A percentile compares a stretch with the other conserved stretches of the same genome.
These are phyloP conservation scores for Potamilus streckersoni DNA, from an alignment of 1,140 invertebrate species.

Conservation along the genomic window DNA sequence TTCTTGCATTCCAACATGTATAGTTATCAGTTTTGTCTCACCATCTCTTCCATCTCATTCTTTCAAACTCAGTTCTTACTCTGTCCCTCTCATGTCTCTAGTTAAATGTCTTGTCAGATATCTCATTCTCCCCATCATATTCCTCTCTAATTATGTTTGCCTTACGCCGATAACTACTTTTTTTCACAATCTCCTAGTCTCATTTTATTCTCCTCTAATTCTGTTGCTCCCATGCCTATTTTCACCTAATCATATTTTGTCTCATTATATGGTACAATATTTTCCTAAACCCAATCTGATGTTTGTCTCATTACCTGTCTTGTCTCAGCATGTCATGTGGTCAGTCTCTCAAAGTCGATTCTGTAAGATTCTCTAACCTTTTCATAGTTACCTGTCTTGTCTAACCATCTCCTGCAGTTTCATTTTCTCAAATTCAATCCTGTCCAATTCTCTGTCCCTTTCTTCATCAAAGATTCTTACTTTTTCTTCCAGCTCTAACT, in stretches of 20 bases:
- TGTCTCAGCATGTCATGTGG: constrained; percentile 63
- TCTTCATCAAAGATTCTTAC: constrained; percentile 59
- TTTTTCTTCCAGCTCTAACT: constrained; percentile 52
- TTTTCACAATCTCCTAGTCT: constrained; percentile 62
- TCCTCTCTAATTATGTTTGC: constrained; percentile 57
- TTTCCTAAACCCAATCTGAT: too few species aligned
- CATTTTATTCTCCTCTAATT: constrained; percentile 61
- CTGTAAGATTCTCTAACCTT: constrained; percentile 54
- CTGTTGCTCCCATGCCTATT: constrained; percentile 42
- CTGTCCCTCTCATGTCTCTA: not conserved
- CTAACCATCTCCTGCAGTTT: constrained; percentile 62
- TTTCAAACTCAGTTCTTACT: constrained; percentile 62
- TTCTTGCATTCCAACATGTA: constrained; percentile 30
- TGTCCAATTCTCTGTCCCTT: constrained; percentile 56
- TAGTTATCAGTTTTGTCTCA: constrained; percentile 58
- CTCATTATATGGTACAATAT: too few species aligned
- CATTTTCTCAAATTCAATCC: constrained; percentile 63
- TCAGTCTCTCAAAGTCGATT: constrained; percentile 62
- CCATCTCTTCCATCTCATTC: constrained; percentile 61
- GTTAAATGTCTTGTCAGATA: constrained; percentile 62
- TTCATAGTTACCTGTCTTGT: constrained; percentile 55
- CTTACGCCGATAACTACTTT: constrained; percentile 49
- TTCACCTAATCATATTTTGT: too few species aligned
- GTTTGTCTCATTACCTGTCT: constrained; percentile 46
- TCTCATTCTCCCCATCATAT: constrained; percentile 62